phyloP scores from a whole-genome alignment of 2,113 vertebrate species.

The Ptilonorhynchus violaceus region DNA sequence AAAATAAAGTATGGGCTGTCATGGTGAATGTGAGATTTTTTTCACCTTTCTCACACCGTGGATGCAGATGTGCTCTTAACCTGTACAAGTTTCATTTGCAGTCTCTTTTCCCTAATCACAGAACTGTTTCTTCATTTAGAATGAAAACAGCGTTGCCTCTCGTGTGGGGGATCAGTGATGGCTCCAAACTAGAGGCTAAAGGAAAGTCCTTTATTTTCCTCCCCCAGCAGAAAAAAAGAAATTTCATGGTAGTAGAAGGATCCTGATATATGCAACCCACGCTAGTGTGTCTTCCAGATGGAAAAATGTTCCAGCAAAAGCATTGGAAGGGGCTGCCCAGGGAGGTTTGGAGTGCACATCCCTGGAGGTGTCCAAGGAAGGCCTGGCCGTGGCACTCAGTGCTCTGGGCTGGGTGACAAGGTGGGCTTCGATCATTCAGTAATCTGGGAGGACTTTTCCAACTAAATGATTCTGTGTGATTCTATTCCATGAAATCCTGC shows the following conservation, averaged over 20 bases:
- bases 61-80: not conserved
- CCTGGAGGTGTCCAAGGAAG: not conserved
- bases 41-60: fast-evolving
- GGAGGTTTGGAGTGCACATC: not conserved
- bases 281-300: not conserved
- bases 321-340: not conserved
- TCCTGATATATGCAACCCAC: not conserved
- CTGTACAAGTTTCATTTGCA: not conserved
- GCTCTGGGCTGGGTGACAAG: not conserved
- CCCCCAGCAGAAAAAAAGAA: not conserved
- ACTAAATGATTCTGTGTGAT: not conserved
- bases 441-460: not conserved
- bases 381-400: not conserved
- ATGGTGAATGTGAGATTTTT: not conserved
- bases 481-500: not conserved
- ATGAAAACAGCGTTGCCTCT: not conserved
- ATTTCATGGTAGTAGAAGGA: not conserved
- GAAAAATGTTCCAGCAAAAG: not conserved
- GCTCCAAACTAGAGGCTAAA: not conserved
- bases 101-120: not conserved
- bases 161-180: not conserved
- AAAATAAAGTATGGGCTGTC: not conserved
- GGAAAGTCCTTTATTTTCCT: not conserved
- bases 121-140: not conserved
- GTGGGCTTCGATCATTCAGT: not conserved